Conservation (phyloP, 2,113 vertebrate species). For the Urocynchramus pylzowi region DNA sequence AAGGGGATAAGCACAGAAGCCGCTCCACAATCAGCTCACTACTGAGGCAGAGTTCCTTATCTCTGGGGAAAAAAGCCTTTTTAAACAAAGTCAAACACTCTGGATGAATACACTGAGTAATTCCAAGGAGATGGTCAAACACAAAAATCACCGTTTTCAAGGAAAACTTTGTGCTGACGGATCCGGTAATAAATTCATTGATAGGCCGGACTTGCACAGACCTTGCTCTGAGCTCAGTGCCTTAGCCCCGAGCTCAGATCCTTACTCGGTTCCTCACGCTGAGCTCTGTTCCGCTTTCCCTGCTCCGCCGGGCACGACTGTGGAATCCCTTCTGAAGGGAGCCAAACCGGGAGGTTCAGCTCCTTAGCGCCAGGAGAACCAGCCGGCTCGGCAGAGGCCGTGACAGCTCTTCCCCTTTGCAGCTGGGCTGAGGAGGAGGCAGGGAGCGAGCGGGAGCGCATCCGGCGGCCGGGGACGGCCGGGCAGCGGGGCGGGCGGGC, state of each 20-base stretch:
- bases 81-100: background rate
- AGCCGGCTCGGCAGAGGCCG: background rate
- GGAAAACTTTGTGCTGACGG: background rate
- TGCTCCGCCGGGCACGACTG: background rate
- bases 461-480: background rate
- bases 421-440: background rate
- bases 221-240: background rate
- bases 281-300: fast-evolving
- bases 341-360: background rate
- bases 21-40: background rate
- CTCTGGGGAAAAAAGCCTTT: background rate
- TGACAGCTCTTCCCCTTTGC: background rate
- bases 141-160: background rate
- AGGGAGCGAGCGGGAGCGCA: fast-evolving
- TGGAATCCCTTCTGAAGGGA: background rate
- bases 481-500: background rate
- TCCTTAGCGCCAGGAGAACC: background rate
- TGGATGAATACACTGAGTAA: background rate
- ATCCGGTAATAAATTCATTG: background rate
- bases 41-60: background rate
- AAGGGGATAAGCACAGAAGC: background rate
- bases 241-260: background rate
- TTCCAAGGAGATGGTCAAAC: background rate
- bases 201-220: background rate
- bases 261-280: background rate